Base-by-base conservation (phyloP, 2,888 invertebrate species). In the Barypeithes pellucidus region DNA sequence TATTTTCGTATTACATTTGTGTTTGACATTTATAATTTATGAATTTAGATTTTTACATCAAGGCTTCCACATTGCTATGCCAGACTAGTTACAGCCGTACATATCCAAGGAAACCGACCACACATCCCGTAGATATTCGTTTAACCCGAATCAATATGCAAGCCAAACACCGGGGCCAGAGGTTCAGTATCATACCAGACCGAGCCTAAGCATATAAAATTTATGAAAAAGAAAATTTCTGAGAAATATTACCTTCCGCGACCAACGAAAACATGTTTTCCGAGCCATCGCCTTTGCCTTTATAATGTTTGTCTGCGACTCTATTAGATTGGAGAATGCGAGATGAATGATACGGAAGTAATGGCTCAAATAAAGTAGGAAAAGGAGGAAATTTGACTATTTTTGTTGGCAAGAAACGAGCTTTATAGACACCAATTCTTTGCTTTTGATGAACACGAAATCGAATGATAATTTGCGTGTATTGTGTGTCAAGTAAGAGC, bases 141-240 rank as follows among this genome's bases (percentile, higher is more conserved):
- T 72, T 72, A 72, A 67, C 45, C 73, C 66, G 66, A 75, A 75
- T 75, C 75, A 75, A 74, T 73, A 73, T 75, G 67, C 73, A 75
- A 62, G 67, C 68, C 68, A 70, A 73, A 72, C 50, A 59, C 60
- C 73, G 50, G 45, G 47, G 62, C 60, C 57, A 24, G 72, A n/a
- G 71, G 65, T 50, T 41, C 54, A 54, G 72, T 67, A 72, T 72
- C 68, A 65, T 73, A 65, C 72, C 62, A 24, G 61, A 39, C 71
- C 72, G 59, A 70, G 71, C 71, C 67, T 65, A 73, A 73, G 67
- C 70, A 77, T 78, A 76, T 76, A 78, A 78, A 77, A 78, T 78
- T 78, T 77, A 78, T 78, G 78, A 77, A 78, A 77, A 77, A 75
- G 75, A 78, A 77, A 76, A 75, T 77, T 77, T 75, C 65, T 69